Base-by-base conservation (phyloP, 2,888 invertebrate genomes). In the Gasteruption jaculator region DNA sequence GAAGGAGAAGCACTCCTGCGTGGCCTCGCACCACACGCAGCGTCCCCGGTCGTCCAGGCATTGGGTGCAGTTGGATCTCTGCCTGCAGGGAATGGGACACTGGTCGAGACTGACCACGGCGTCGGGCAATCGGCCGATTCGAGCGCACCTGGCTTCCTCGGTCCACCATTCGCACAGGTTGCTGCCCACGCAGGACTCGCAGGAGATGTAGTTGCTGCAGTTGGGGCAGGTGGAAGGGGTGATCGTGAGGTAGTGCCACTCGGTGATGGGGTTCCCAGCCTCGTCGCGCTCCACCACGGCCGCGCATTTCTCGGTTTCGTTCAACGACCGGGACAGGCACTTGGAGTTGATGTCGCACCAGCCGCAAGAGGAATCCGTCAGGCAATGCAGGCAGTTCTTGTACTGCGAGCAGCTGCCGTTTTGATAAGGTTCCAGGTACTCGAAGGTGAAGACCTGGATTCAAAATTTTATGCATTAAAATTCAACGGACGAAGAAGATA, bases 21-120 rank as follows among this genome's bases (percentile, higher is more conserved):
- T 89, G 16, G 91, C 89, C 65, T 92, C 91, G 68, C 95, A 95
- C 95, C 95, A 95, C 1, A 93, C 93, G 71, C 95, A 95, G 45
- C 91, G 81, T 16, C 90, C 90, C 33, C 81, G 82, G 59, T 88
- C 86, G 57, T 87, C 87, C 36, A 95, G 75, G 63, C 95, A 95
- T 38, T 83, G 80, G 12, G 84, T 82, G 66, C 91, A 91, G 61
- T 84, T 83, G 27, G 73, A 78, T 32, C 90, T 81, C 66, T 79
- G 71, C 53, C 90, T 82, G 64, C 94, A 94, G 0, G 91, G 86
- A 18, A 81, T 75, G 0, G 92, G 91, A 65, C 94, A 94, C 32
- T 81, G 77, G 10, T 75, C 73, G 0, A 76, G 58, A 12, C 74
- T 73, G 0, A 88, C 77, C 15, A 88, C 86, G 6, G 85, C 85